Conservation (phyloP, 2,113 vertebrate genomes). For the Hassar affinis region DNA sequence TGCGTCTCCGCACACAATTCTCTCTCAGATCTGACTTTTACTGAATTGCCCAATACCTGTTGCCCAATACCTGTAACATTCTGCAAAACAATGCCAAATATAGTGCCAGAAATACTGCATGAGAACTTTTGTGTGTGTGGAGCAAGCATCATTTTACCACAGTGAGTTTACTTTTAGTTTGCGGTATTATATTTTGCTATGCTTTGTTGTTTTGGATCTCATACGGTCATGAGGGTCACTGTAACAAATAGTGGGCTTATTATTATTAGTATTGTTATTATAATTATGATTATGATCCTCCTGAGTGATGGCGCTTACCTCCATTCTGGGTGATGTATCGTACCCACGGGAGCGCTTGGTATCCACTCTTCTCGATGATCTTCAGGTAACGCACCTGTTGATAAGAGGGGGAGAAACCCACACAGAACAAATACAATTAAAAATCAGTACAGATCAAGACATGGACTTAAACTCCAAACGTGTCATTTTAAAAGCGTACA, state of each 20-base stretch:
- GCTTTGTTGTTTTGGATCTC: neutral
- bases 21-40: slow-evolving; percentile 60
- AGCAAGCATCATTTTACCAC: neutral
- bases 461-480: too few relatives aligned
- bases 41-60: slow-evolving; percentile 65
- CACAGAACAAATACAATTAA: neutral
- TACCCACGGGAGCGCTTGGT: slow-evolving; percentile 87
- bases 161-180: neutral
- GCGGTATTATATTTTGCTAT: neutral
- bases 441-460: neutral
- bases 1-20: slow-evolving; percentile 43
- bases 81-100: slow-evolving; percentile 46
- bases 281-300: neutral
- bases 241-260: neutral
- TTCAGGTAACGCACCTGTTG: slow-evolving; percentile 90
- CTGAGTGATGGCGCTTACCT: slow-evolving; percentile 69
- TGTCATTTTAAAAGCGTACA: neutral
- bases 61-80: slow-evolving; percentile 64
- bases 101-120: slow-evolving; percentile 50
- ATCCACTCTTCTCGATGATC: slow-evolving; percentile 98
- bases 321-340: slow-evolving; percentile 97
- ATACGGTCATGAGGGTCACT: neutral
- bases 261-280: neutral
- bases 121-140: neutral
- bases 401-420: neutral